These are phyloP conservation scores for Monomorium pharaonis DNA, from an alignment of 1,140 invertebrate genomes.

Conservation along the genomic window DNA sequence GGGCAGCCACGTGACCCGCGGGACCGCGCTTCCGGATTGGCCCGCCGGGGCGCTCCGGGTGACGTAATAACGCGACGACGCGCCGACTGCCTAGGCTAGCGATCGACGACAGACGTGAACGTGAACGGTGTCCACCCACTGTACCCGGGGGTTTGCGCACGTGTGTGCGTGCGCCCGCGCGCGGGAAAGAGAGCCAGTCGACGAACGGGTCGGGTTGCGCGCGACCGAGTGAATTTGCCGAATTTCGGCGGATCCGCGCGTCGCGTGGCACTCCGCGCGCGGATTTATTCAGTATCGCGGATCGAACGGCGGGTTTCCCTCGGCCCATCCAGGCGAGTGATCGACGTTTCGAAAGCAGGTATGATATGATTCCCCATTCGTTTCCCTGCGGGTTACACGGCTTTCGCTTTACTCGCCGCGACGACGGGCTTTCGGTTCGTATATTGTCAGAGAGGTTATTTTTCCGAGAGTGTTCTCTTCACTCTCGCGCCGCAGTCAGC, in stretches of 20 bases:
- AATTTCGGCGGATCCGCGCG: constrained; percentile 32
- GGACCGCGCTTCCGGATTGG: constrained; percentile 61
- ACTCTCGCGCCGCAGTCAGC: not conserved
- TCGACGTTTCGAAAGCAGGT: constrained; percentile 30
- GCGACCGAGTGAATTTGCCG: constrained; percentile 35
- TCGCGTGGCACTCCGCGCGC: not conserved
- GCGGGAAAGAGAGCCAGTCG: constrained; percentile 54
- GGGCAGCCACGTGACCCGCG: constrained; percentile 62
- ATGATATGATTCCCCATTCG: constrained; percentile 10
- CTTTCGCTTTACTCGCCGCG: not conserved
- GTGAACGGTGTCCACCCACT: constrained; percentile 68
- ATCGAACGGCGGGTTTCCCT: not conserved
- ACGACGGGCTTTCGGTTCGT: not conserved
- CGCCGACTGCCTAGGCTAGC: constrained; percentile 56
- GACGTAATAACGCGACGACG: constrained; percentile 68
- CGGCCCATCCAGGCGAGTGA: constrained; percentile 5
- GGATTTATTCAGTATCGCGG: constrained; percentile 41
- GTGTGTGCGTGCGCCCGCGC: constrained; percentile 19
- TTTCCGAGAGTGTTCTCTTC: not conserved
- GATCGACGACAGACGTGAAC: constrained; percentile 55
- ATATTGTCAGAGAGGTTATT: constrained; percentile 21
- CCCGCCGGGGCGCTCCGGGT: constrained; percentile 24
- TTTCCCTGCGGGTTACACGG: not conserved
- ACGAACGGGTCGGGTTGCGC: constrained; percentile 36
- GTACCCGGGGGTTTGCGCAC: no score